A percentile compares a stretch with the other conserved stretches of the same genome.
These are phyloP conservation scores for Conomelus anceps DNA, from an alignment of 2,888 invertebrate species.

Conservation along the genomic window DNA sequence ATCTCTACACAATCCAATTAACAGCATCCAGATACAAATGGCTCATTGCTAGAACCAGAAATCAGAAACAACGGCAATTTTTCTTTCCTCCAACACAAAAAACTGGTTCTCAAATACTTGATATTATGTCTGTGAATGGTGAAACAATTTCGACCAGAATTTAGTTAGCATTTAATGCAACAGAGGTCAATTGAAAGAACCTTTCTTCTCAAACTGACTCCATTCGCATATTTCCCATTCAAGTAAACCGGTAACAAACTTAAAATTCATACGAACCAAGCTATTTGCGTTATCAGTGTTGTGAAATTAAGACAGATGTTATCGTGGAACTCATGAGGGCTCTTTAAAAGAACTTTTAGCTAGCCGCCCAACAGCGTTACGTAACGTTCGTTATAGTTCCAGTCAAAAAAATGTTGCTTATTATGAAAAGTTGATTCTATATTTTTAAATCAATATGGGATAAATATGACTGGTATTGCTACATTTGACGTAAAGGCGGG, in stretches of 20 bases:
- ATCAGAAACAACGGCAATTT: background rate
- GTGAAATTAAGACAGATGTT: background rate
- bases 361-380: background rate
- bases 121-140: background rate
- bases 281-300: background rate
- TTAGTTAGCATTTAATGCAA: background rate
- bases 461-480: too few species aligned
- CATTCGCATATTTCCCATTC: background rate
- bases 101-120: background rate
- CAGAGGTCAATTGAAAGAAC: background rate
- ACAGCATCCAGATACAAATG: background rate
- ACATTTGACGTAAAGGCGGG: too few species aligned
- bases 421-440: background rate
- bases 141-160: background rate
- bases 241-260: background rate
- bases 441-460: background rate
- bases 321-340: background rate
- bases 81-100: background rate
- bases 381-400: background rate
- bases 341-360: too few species aligned
- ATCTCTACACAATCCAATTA: background rate
- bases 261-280: background rate
- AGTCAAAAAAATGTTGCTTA: background rate
- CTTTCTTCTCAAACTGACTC: background rate
- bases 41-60: background rate